Base-by-base conservation (phyloP, 2,797 vertebrate species). In the Megalops cyprinoides region DNA sequence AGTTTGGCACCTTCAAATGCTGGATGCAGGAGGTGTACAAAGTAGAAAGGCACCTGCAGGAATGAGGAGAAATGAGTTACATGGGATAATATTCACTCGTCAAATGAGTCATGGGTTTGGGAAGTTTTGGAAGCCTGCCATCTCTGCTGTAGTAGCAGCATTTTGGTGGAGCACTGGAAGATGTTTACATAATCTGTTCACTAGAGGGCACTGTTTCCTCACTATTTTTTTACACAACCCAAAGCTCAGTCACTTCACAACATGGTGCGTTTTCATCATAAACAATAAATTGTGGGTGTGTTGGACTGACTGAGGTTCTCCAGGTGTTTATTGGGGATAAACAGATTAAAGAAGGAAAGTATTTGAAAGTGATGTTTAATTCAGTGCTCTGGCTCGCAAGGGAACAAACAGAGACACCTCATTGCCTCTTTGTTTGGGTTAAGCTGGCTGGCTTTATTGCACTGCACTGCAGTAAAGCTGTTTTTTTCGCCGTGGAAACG, bases 171-270 rank as follows among this genome's bases (percentile, higher is more conserved):
- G 44, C 44, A 25, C 42, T 44, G 39, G 0, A 9, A 4, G 28
- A 74, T 15, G 46, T 18, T 74, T 74, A 25, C 3, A n/a, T 14
- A 28, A 8, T 49, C 18, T 48, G 0, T 73, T 34, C n/a, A 78
- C 88, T 91, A 93, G 93, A 91, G 92, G 90, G 90, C 88, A 65
- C 0, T 74, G 39, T 91, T 84, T 87, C 28, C 23, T 79, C 74
- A 71, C 62, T 77, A 28, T 86, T 84, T 39, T 39, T 28, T 71
- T 10, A 49, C 39, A 28, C 42, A 12, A 0, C 20, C n/a, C 10
- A 31, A 49, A 4, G n/a, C n/a, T n/a, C n/a, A n/a, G 10, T 48
- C 12, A 74, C 6, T 74, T 48, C 25, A 18, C 2, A 28, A 28
- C 48, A 15, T 3, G 18, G 49, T 28, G 4, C 10, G 8, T 73